Conservation (phyloP, 2,888 invertebrate species). For the Glaucopsyche alexis region DNA sequence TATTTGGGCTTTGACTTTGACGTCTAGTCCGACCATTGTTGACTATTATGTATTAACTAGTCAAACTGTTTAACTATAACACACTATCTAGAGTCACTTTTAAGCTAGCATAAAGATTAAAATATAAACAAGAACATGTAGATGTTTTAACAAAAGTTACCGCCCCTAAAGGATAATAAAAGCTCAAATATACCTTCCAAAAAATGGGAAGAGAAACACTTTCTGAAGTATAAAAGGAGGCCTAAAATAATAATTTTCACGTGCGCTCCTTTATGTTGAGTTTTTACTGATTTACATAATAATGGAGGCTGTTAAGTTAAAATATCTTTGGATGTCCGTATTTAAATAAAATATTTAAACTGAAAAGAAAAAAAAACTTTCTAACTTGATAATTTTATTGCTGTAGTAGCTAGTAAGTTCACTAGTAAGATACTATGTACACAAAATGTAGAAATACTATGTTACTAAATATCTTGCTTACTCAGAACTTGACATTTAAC, state of each 20-base stretch:
- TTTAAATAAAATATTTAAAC: neutral
- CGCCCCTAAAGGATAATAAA: neutral
- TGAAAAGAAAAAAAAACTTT: neutral
- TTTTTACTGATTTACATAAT: conserved; percentile 18
- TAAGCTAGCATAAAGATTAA: no score
- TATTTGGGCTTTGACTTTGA: no score
- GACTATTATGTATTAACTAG: no score
- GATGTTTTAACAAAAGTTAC: neutral
- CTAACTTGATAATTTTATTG: neutral
- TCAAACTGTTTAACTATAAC: no score
- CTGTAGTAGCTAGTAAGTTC: no score
- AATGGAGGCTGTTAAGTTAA: conserved; percentile 1
- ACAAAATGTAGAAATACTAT: neutral
- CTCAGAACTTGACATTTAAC: no score
- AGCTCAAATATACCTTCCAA: neutral
- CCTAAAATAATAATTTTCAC: conserved; percentile 22
- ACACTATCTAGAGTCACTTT: no score
- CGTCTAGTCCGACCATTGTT: no score
- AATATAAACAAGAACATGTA: no score
- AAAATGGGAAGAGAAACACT: conserved; percentile 13
- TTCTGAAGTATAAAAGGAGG: conserved; percentile 8
- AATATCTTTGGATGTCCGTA: neutral
- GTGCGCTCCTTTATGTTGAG: conserved; percentile 9
- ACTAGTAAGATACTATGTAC: no score
- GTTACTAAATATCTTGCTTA: neutral